Base-by-base conservation (phyloP, 1,140 invertebrate genomes). In the Meloidogyne exigua region DNA sequence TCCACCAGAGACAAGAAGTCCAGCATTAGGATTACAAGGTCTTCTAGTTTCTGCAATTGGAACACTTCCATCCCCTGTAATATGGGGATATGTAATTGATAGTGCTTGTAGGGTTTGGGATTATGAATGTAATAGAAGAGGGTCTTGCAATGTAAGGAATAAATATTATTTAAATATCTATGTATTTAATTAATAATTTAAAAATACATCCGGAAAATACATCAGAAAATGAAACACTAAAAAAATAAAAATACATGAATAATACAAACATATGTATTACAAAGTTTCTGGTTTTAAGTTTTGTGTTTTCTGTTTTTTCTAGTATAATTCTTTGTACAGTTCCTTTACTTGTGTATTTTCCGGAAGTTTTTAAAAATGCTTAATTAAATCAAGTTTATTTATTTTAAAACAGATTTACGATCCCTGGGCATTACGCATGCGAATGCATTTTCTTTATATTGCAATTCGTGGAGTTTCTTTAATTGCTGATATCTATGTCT, bases 21-120 rank as follows among this genome's bases (percentile, higher is more conserved):
- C 86, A 25, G 86, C 85, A 5, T 71, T 87, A 12, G 85, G 85
- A n/a, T 79, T 87, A 36, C 82, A 87, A 39, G 85, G 85, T n/a
- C 87, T 87, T 32, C 63, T 88, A 36, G 85, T 87, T 26, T 76
- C 71, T 68, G 76, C 84, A 13, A 73, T 88, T 28, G 77, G 84
- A 11, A 88, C 87, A 12, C 82, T 88, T 11, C 88, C 88, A 15
- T 88, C 88, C n/a, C 88, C 88, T 0, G 63, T 89, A 0, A 28
- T 89, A 26, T 88, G 88, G 81, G 88, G 88, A 23, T 80, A 80
- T 42, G 78, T 89, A 1, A 81, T 89, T 23, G 88, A 89, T 72
- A 80, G 78, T 28, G 76, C 87, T 18, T 89, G 88, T 80, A 36
- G 87, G 21, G 75, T 88, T 5, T 89, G 88, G 88, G 81, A 86